Evolutionary conservation across 2,888 invertebrate genomes (phyloP), one percentile per base, ranked within the genome.

Genomic region (Cataglyphis rosenhaueri): DNA sequence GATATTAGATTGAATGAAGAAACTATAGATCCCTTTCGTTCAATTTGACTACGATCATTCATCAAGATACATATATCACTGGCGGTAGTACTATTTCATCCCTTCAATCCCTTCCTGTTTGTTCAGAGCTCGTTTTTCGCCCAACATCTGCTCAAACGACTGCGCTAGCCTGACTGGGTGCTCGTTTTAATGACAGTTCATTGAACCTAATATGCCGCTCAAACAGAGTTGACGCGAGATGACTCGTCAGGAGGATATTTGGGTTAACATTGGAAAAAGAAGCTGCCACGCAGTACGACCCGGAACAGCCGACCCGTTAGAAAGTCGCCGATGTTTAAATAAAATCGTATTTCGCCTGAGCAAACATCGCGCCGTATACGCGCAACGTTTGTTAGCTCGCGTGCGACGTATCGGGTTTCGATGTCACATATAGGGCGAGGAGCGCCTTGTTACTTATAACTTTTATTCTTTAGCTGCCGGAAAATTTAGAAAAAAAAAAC

Each of bases 121-220:
- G 71, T 59, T 70, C 44, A 78, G 21, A 21, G 35, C 78, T 70
- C 59, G 48, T 70, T 79, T 79, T 59, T 48, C 59, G 48, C 21
- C 21, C 18, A 71, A 79, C 78, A 79, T 79, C 78, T 79, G 78
- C 71, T 79, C 78, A 61, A 79, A 79, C 71, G 78, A 71, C 59
- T 44, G 29, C 44, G 44, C 44, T 38, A 68, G 38, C 25, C n/a
- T 71, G 71, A 79, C 78, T 41, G 76, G 68, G 41, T 55, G 78
- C 71, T 71, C 78, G 59, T 79, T 79, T 59, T 79, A 79, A 79
- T 79, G 71, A 79, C 71, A 61, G 71, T 79, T 70, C 78, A 59
- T 79, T 79, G 78, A 79, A 71, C 78, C 12, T 59, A 25, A 25
- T 8, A 48, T 44, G 18, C 78, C 59, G 25, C 32, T 71, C 71